A percentile compares a stretch with the other conserved stretches of the same genome.
phyloP scores from a whole-genome alignment of 1,140 invertebrate genomes.

The Epicauta chinensis region DNA sequence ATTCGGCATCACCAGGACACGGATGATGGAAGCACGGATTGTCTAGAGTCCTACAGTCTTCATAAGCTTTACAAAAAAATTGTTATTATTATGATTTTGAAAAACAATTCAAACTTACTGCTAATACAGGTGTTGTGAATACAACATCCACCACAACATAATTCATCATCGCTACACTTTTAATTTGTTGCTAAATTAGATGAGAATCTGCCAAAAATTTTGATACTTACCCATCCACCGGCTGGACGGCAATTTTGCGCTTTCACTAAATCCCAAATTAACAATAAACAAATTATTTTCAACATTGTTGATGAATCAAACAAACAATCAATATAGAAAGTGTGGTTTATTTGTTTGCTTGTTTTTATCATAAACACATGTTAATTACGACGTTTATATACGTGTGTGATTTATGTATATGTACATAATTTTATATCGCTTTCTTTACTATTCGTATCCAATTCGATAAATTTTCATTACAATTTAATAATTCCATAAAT shows the following conservation, averaged over 20 bases:
- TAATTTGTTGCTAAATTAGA: slow-evolving; percentile 7
- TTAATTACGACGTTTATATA: too few relatives aligned
- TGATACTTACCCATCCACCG: slow-evolving; percentile 22
- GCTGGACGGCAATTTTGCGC: slow-evolving; percentile 23
- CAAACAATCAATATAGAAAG: too few relatives aligned
- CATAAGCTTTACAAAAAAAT: slow-evolving; percentile 29
- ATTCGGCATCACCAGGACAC: slow-evolving; percentile 37
- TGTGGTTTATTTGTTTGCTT: too few relatives aligned
- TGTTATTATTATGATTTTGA: too few relatives aligned
- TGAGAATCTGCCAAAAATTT: not conserved
- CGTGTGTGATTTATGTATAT: too few relatives aligned
- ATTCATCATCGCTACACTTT: slow-evolving; percentile 38
- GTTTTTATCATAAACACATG: too few relatives aligned
- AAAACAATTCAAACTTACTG: slow-evolving; percentile 35
- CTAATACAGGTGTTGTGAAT: slow-evolving; percentile 37
- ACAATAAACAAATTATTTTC: too few relatives aligned
- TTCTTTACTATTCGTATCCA: not conserved
- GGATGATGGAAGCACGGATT: slow-evolving; percentile 34
- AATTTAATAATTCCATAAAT: not conserved
- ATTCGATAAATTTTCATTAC: not conserved
- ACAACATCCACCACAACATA: slow-evolving; percentile 45
- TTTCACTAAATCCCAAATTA: not conserved
- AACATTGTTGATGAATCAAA: too few relatives aligned
- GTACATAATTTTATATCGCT: not conserved
- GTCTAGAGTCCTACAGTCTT: slow-evolving; percentile 32